These are phyloP conservation scores for Caenorhabditis zanzibari DNA, from an alignment of 2,888 invertebrate genomes.

Conservation along the genomic window DNA sequence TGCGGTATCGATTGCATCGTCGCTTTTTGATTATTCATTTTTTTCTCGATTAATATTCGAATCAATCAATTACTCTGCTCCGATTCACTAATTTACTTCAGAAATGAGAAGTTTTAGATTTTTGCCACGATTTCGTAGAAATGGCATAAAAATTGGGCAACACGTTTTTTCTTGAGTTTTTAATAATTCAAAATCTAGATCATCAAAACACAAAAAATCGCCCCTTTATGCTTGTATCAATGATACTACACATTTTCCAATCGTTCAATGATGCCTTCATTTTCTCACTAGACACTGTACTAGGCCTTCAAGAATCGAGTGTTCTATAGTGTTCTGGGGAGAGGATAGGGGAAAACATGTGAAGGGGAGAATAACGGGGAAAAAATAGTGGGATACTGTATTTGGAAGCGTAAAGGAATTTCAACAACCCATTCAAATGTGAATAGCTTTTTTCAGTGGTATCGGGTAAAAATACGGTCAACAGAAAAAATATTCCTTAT, in stretches of 20 bases:
- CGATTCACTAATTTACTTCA: no score
- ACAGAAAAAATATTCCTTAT: no score
- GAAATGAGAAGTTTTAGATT: no score
- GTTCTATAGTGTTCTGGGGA: background rate
- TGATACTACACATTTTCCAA: background rate
- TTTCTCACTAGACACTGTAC: background rate
- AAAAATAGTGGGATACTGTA: background rate
- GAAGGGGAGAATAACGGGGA: background rate
- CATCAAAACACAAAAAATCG: background rate
- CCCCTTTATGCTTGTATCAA: background rate
- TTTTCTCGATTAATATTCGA: slow-evolving; percentile 17
- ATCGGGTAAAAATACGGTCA: no score
- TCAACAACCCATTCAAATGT: background rate
- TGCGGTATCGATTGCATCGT: slow-evolving; percentile 3
- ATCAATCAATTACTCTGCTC: no score
- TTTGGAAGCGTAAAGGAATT: no score
- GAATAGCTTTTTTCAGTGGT: no score
- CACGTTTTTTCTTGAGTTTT: no score
- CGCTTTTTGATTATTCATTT: slow-evolving; percentile 45
- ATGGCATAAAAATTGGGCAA: no score
- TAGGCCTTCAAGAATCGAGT: background rate
- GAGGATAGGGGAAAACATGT: background rate
- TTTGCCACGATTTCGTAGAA: no score
- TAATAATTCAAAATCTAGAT: background rate
- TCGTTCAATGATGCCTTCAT: slow-evolving; percentile 1